Percentiles rank a stretch among this genome's conserved stretches.
phyloP scores from a whole-genome alignment of 2,113 vertebrate genomes.

The Tachysurus vachellii region DNA sequence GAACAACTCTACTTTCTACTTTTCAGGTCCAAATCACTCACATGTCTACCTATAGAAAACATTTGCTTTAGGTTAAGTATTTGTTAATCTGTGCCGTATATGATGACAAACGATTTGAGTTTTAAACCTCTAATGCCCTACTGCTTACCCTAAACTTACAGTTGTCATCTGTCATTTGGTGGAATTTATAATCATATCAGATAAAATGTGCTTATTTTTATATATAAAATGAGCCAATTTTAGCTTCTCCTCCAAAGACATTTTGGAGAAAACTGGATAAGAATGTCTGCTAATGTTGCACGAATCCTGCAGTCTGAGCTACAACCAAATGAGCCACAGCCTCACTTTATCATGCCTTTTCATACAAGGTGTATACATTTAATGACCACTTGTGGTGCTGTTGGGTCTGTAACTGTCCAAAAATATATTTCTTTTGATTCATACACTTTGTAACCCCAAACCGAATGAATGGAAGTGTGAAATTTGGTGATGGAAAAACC shows the following conservation, averaged over 20 bases:
- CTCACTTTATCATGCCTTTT: background rate
- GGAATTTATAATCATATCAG: background rate
- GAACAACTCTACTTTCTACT: background rate
- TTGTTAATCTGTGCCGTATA: background rate
- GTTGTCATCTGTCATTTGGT: background rate
- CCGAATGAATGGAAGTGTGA: too few species aligned
- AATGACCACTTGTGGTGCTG: background rate
- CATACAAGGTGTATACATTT: background rate
- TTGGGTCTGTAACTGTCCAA: background rate
- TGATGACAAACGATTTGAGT: background rate
- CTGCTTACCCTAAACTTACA: background rate
- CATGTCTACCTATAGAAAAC: background rate
- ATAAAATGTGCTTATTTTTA: background rate
- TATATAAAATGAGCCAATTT: background rate
- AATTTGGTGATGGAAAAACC: too few species aligned
- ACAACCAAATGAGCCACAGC: background rate
- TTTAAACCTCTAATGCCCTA: background rate
- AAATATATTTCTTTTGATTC: too few species aligned
- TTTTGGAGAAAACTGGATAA: background rate
- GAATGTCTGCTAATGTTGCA: background rate
- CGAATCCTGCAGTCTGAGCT: background rate
- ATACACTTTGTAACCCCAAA: too few species aligned
- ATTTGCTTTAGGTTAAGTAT: background rate
- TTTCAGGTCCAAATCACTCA: background rate
- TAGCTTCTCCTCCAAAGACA: background rate